phyloP scores from a whole-genome alignment of 1,140 invertebrate species.

The Zophobas atratus region DNA sequence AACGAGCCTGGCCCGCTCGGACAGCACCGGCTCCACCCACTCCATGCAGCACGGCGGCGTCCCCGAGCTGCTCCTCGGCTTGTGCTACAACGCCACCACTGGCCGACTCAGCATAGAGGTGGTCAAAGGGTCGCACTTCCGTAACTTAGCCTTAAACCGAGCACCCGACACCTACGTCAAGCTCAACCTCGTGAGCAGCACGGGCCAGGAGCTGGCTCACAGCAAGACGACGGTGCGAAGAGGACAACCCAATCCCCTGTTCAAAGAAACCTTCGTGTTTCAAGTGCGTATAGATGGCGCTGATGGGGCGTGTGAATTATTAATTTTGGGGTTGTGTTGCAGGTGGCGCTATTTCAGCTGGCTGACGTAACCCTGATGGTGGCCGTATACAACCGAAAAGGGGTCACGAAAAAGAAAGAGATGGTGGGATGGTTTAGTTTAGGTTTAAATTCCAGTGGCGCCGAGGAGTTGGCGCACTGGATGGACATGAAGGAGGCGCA shows the following conservation, averaged over 20 bases:
- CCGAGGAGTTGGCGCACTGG: constrained; percentile 95
- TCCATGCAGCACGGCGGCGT: constrained; percentile 92
- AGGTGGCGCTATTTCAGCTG: constrained; percentile 95
- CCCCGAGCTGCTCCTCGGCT: constrained; percentile 89
- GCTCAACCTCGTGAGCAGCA: constrained; percentile 90
- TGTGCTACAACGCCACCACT: constrained; percentile 94
- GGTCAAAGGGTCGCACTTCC: constrained; percentile 94
- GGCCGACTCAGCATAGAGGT: constrained; percentile 94
- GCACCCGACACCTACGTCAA: constrained; percentile 96
- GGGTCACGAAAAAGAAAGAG: constrained; percentile 94
- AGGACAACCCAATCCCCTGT: constrained; percentile 94
- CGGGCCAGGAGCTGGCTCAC: constrained; percentile 92
- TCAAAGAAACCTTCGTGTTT: constrained; percentile 97
- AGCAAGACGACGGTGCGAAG: constrained; percentile 92
- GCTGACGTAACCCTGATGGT: constrained; percentile 96
- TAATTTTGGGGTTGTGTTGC: constrained; percentile 45
- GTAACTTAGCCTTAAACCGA: constrained; percentile 80
- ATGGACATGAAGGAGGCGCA: constrained; percentile 87
- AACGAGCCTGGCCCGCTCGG: constrained; percentile 88
- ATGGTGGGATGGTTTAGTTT: constrained; percentile 97
- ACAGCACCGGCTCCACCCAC: constrained; percentile 93
- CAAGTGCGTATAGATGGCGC: constrained; percentile 76
- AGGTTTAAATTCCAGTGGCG: constrained; percentile 91
- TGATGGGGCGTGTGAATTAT: neutral
- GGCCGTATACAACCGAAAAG: constrained; percentile 91